Base-by-base conservation (phyloP, 1,140 invertebrate species). In the Drosophila lini region DNA sequence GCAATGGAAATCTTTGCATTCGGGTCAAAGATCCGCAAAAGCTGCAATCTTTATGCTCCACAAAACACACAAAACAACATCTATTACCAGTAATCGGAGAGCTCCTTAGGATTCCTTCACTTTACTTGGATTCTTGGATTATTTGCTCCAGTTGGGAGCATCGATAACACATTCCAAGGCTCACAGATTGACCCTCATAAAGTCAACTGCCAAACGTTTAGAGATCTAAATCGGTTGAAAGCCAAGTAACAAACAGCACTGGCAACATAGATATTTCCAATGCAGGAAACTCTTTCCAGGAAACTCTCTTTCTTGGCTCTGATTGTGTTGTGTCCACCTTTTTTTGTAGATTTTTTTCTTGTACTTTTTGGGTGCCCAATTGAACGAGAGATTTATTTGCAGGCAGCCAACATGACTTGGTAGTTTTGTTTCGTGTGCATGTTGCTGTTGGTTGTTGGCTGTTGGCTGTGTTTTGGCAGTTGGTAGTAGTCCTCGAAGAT, bases 401-500 rank as follows among this genome's bases (percentile, higher is more conserved):
- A 70, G 62, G 50, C 81, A 86, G 63, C 71, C 81, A 90, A 90
- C 85, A 89, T 90, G 85, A 90, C 85, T 88, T 78, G 86, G 88
- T 90, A 82, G 86, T 81, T 91, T 86, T 79, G 58, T 78, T 90
- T 88, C 74, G 82, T 90, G 85, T 86, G 81, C 78, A 86, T 90
- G 81, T 78, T 81, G 25, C 78, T 59, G 28, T 76, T 77, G 84
- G 56, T 70, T 76, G 80, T 78, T 78, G 84, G 56, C 74, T 76
- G 80, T 78, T 78, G 85, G 67, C 74, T 78, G 80, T 85, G 83
- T 90, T 84, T 83, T 86, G 82, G 80, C 86, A 86, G 86, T 90
- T 90, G 88, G 64, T 90, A 78, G 88, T 91, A 91, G 88, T 83
- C 80, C 83, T 86, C 83, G 89, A 91, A 91, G 88, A 91, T 91